A percentile compares a stretch with the other conserved stretches of the same genome.
Evolutionary conservation across 1,140 invertebrate genomes (phyloP).

Genomic region (Luehdorfia chinensis): DNA sequence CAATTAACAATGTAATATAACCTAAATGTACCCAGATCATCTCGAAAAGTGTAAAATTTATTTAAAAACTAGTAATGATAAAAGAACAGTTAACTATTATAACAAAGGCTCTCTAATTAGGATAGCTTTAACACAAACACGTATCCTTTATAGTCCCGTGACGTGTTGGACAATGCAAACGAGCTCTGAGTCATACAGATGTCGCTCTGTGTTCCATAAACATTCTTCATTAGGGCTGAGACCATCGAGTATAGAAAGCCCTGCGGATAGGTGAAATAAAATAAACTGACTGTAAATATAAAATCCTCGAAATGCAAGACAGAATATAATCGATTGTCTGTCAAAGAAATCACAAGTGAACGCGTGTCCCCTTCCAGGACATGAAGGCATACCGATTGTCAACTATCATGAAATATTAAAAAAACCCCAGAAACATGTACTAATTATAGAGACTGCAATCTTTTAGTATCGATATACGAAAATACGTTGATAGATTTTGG

Average conservation of each 20-base stretch:
- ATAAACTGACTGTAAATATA: not conserved
- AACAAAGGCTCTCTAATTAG: no score
- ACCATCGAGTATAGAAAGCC: not conserved
- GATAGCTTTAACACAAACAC: slow-evolving; percentile 4
- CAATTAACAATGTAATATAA: no score
- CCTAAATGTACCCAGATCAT: no score
- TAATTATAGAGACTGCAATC: no score
- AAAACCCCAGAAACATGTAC: no score
- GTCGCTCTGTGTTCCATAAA: slow-evolving; percentile 24
- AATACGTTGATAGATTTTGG: no score
- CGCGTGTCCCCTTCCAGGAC: not conserved
- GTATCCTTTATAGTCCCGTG: slow-evolving; percentile 3
- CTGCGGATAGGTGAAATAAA: no score
- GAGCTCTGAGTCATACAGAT: slow-evolving; percentile 20
- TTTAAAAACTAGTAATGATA: no score
- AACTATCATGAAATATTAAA: no score
- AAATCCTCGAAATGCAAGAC: not conserved
- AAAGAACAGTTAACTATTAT: no score
- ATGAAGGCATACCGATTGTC: not conserved
- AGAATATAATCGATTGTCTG: not conserved
- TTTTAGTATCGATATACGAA: no score
- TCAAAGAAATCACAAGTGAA: not conserved
- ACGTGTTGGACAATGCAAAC: slow-evolving; percentile 26
- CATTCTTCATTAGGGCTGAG: slow-evolving; percentile 21
- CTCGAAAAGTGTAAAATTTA: no score